Conservation (phyloP, 1,140 invertebrate species). For the Ceratitis capitata region DNA sequence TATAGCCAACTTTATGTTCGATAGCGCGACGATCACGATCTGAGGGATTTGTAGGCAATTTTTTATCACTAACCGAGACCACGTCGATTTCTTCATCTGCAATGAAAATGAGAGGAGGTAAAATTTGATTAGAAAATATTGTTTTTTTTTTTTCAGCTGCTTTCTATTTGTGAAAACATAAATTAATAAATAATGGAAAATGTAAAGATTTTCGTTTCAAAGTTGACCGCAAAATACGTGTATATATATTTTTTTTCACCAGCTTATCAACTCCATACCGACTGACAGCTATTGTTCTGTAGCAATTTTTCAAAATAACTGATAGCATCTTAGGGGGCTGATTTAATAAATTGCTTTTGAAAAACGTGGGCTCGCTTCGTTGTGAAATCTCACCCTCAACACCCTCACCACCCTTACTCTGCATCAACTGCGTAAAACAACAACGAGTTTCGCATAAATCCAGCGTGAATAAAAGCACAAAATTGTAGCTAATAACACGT, state of each 20-base stretch:
- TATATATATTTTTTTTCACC: no score
- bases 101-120: constrained; percentile 54
- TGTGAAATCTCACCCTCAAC: neutral
- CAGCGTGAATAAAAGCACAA: neutral
- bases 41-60: constrained; percentile 72
- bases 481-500: neutral
- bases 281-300: neutral
- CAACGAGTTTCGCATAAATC: neutral
- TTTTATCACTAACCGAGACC: constrained; percentile 74
- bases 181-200: no score
- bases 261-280: neutral
- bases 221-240: no score
- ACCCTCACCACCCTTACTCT: no score
- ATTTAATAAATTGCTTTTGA: constrained; percentile 20
- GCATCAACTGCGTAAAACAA: no score
- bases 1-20: constrained; percentile 65
- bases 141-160: no score
- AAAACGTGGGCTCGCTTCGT: neutral
- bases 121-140: neutral
- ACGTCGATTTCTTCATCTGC: constrained; percentile 87
- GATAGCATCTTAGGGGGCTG: constrained; percentile 9
- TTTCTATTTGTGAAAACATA: no score
- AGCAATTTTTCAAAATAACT: constrained; percentile 3
- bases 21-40: constrained; percentile 71
- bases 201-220: no score